Percentiles rank a stretch among this genome's conserved stretches.
phyloP scores from a whole-genome alignment of 2,797 vertebrate genomes.

The Cephalopachus bancanus region DNA sequence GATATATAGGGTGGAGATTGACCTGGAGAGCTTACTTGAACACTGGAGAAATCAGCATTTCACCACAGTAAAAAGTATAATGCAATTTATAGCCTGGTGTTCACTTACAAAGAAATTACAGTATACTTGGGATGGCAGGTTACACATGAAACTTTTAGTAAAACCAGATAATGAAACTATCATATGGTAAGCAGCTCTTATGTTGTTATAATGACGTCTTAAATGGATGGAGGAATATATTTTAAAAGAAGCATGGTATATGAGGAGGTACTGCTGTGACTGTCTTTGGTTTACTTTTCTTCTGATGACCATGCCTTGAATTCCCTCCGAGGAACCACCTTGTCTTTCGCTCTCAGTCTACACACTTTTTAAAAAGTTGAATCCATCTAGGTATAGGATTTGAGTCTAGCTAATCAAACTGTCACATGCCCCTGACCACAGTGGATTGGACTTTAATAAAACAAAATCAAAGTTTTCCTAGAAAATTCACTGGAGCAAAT shows the following conservation, averaged over 20 bases:
- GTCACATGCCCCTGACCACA: background rate
- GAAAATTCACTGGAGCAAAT: background rate
- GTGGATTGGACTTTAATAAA: background rate
- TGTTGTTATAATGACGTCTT: too few relatives aligned
- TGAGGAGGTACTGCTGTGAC: background rate
- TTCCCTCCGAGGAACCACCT: background rate
- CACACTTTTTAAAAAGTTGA: background rate
- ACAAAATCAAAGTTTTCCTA: background rate
- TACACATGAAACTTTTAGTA: background rate
- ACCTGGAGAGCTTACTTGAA: background rate
- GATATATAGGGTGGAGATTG: background rate
- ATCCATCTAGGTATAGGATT: accelerated
- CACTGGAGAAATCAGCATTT: background rate
- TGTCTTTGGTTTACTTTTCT: background rate
- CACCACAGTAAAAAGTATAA: background rate
- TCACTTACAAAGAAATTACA: background rate
- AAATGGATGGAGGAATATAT: background rate
- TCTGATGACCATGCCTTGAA: background rate
- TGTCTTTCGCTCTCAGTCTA: background rate
- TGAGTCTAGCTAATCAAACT: background rate
- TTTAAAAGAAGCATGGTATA: background rate
- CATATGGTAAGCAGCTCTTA: background rate
- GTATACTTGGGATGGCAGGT: background rate
- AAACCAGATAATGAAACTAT: background rate
- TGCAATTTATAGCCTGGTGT: background rate